Percentiles rank a stretch among this genome's conserved stretches.
Evolutionary conservation across 2,888 invertebrate species (phyloP).

Genomic region (Brachylomia viminalis): DNA sequence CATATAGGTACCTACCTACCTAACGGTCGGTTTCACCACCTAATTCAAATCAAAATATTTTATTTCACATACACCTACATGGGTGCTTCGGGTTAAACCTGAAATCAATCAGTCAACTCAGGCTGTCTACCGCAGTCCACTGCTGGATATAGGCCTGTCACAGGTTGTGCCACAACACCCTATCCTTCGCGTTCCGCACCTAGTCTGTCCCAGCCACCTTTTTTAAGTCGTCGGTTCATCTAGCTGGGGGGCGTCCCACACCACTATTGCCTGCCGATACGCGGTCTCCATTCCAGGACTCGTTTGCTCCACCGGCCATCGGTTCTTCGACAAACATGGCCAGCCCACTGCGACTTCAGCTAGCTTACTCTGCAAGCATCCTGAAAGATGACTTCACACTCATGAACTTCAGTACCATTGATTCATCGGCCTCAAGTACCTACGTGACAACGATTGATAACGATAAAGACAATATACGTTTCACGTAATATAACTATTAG

Average conservation of each 20-base stretch:
- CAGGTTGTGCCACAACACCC: neutral
- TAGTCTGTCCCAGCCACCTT: neutral
- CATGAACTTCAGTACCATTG: neutral
- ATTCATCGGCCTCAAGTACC: constrained; percentile 1
- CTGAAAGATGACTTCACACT: neutral
- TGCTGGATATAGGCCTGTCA: neutral
- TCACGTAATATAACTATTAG: neutral
- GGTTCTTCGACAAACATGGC: neutral
- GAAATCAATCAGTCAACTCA: neutral
- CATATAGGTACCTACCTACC: neutral
- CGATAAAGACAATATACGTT: neutral
- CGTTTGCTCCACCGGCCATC: neutral
- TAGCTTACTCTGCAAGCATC: neutral
- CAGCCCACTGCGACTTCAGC: neutral
- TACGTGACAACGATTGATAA: constrained; percentile 5
- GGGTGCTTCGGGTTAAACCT: no score
- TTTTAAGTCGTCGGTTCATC: no score
- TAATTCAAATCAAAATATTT: no score
- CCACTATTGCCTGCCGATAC: neutral
- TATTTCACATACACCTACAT: no score
- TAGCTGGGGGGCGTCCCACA: no score
- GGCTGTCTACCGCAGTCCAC: neutral
- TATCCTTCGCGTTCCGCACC: neutral
- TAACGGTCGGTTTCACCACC: neutral
- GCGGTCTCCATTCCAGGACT: neutral